Percentiles rank a stretch among this genome's conserved stretches.
phyloP scores from a whole-genome alignment of 2,113 vertebrate genomes.

The Actinemys pallida region DNA sequence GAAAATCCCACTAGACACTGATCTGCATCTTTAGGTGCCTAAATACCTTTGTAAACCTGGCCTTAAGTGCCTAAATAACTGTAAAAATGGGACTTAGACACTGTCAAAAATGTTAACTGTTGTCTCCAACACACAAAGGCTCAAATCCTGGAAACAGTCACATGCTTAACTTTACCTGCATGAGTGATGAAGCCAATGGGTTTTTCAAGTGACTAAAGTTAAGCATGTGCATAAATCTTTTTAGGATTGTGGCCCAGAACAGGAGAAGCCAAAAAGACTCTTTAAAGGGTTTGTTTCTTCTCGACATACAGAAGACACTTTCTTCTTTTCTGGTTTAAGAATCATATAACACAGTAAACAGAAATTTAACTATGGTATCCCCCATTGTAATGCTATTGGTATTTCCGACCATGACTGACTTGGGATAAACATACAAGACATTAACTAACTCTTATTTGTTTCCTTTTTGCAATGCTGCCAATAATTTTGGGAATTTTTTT shows the following conservation, averaged over 20 bases:
- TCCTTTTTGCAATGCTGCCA: background rate
- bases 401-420: background rate
- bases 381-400: background rate
- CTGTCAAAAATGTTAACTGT: background rate
- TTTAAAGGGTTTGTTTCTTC: background rate
- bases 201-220: background rate
- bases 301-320: background rate
- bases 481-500: background rate
- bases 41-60: background rate
- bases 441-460: fast-evolving
- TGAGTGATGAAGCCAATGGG: background rate
- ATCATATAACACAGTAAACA: background rate
- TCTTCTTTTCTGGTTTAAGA: background rate
- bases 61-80: background rate
- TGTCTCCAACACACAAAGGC: background rate
- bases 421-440: background rate
- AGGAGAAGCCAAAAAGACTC: background rate
- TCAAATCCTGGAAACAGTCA: background rate
- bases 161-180: background rate
- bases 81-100: background rate
- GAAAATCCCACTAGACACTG: background rate
- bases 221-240: background rate
- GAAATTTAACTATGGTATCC: background rate
- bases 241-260: background rate
- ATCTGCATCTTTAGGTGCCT: background rate